These are phyloP conservation scores for Pantherophis vulpinus DNA, from an alignment of 2,797 vertebrate genomes.

Conservation along the genomic window DNA sequence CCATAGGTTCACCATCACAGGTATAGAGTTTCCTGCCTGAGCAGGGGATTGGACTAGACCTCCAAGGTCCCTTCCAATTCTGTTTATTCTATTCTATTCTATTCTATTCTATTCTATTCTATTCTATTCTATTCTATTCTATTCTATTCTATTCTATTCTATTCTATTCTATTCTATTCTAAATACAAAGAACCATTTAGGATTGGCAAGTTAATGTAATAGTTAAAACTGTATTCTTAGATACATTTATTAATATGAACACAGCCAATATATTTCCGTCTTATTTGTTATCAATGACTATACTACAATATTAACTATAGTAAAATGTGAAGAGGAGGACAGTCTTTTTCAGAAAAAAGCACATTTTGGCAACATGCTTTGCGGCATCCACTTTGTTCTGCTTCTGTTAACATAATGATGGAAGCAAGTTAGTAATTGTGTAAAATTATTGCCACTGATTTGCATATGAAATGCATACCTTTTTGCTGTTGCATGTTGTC, in stretches of 20 bases:
- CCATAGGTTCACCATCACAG: too few relatives aligned
- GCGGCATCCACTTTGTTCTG: conserved; percentile 46
- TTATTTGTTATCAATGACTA: conserved; percentile 1
- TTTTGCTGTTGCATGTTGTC: conserved; percentile 65
- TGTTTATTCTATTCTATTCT: too few relatives aligned
- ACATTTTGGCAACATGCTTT: conserved; percentile 51
- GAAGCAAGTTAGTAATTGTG: conserved; percentile 65
- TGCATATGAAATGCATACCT: conserved; percentile 73
- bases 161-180: too few relatives aligned
- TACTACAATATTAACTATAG: conserved; percentile 32
- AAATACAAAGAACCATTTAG: background rate
- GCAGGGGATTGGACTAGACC: too few relatives aligned
- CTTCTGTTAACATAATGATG: conserved; percentile 62
- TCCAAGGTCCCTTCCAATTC: too few relatives aligned
- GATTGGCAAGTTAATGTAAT: conserved; percentile 1
- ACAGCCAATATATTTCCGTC: background rate
- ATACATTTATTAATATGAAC: background rate
- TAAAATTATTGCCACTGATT: conserved; percentile 67
- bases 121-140: too few relatives aligned
- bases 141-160: too few relatives aligned
- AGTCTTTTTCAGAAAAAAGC: conserved; percentile 35
- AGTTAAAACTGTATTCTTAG: background rate
- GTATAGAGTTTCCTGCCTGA: too few relatives aligned
- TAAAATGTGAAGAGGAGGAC: conserved; percentile 19
- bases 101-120: too few relatives aligned